Conservation (phyloP, 2,797 vertebrate species). For the Propithecus perrieri region DNA sequence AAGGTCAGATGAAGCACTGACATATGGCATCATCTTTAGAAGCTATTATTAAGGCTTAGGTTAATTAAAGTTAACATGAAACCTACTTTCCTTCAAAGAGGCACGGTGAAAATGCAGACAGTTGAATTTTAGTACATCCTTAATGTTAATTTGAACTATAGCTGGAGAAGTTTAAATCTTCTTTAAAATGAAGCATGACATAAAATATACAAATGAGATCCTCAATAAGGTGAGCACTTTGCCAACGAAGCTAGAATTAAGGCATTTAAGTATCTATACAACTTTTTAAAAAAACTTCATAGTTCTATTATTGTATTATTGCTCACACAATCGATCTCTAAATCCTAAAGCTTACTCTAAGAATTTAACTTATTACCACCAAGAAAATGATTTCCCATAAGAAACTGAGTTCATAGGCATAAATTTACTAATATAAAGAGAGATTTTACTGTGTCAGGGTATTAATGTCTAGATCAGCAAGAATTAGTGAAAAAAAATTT, state of each 20-base stretch:
- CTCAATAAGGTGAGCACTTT: neutral
- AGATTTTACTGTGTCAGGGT: neutral
- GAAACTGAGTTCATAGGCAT: neutral
- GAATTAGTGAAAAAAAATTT: neutral
- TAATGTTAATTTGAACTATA: neutral
- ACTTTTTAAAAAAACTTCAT: neutral
- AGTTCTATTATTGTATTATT: neutral
- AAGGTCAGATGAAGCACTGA: neutral
- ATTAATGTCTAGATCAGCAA: neutral
- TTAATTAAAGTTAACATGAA: neutral
- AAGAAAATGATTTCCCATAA: neutral
- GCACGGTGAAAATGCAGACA: neutral
- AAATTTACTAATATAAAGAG: constrained; percentile 18
- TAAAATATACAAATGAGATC: neutral
- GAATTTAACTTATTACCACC: neutral
- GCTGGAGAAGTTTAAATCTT: neutral
- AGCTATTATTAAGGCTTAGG: neutral
- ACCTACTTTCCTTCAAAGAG: neutral
- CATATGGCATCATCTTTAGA: neutral
- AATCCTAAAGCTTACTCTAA: neutral
- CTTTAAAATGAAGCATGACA: constrained; percentile 15
- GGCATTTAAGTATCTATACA: neutral
- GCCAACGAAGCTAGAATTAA: constrained; percentile 18
- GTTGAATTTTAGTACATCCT: neutral
- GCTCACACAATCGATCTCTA: neutral